Conservation (phyloP, 2,797 vertebrate genomes). For the Amblyraja radiata region DNA sequence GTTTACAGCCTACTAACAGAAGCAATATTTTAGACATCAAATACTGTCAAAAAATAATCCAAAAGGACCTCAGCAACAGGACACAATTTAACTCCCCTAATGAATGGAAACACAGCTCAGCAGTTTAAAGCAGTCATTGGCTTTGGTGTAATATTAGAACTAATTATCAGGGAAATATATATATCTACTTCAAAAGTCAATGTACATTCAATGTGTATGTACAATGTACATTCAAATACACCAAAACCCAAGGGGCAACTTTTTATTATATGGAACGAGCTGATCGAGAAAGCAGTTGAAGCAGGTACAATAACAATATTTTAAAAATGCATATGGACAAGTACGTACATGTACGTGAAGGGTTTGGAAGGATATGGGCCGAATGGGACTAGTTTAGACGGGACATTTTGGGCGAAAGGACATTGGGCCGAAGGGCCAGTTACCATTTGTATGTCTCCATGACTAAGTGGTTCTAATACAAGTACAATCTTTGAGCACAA, state of each 20-base stretch:
- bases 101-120: not conserved
- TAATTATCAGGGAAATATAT: not conserved
- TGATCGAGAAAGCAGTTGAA: too few relatives aligned
- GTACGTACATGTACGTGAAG: too few relatives aligned
- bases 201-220: not conserved
- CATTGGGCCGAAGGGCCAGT: too few relatives aligned
- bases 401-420: too few relatives aligned
- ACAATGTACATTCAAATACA: not conserved
- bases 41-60: not conserved
- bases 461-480: not conserved
- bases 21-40: not conserved
- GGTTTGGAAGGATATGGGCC: too few relatives aligned
- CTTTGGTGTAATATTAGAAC: not conserved
- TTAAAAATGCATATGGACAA: too few relatives aligned
- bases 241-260: too few relatives aligned
- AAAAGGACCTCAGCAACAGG: not conserved
- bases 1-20: not conserved
- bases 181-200: not conserved
- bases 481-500: too few relatives aligned
- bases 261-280: too few relatives aligned
- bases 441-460: too few relatives aligned
- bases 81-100: not conserved
- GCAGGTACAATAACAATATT: too few relatives aligned
- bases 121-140: not conserved
- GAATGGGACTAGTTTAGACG: too few relatives aligned